These are phyloP conservation scores for Oxycera nigricornis DNA, from an alignment of 2,888 invertebrate species.

Conservation along the genomic window DNA sequence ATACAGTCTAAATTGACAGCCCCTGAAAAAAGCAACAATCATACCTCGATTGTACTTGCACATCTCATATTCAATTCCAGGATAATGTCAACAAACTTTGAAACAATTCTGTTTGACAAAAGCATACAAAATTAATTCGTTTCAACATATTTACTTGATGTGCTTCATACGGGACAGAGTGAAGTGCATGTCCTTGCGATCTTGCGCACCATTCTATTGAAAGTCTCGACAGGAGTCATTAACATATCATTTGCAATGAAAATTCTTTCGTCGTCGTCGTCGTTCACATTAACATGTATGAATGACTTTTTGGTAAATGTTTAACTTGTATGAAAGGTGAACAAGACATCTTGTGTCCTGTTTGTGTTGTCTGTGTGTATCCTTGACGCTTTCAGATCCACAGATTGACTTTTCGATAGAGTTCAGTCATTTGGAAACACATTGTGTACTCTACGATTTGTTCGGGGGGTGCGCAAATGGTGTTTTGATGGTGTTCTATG, in stretches of 20 bases:
- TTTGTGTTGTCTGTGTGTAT: background rate
- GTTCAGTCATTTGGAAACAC: slow-evolving; percentile 20
- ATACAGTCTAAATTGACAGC: no score
- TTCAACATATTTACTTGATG: background rate
- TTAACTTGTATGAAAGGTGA: background rate
- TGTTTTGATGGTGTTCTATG: background rate
- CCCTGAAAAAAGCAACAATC: no score
- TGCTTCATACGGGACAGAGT: background rate
- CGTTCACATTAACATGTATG: background rate
- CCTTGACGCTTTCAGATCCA: background rate
- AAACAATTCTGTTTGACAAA: background rate
- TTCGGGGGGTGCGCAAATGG: background rate
- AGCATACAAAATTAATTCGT: slow-evolving; percentile 15
- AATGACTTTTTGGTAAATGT: background rate
- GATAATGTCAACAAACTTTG: background rate
- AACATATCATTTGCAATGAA: slow-evolving; percentile 36
- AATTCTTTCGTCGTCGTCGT: background rate
- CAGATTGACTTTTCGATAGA: slow-evolving; percentile 20
- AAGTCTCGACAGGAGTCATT: slow-evolving; percentile 23
- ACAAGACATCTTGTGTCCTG: no score
- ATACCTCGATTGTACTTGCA: no score
- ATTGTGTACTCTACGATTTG: background rate
- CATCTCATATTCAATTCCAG: background rate
- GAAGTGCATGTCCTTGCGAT: background rate
- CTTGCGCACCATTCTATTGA: background rate